Conservation (phyloP, 2,113 vertebrate species). For the Mungos mungo region DNA sequence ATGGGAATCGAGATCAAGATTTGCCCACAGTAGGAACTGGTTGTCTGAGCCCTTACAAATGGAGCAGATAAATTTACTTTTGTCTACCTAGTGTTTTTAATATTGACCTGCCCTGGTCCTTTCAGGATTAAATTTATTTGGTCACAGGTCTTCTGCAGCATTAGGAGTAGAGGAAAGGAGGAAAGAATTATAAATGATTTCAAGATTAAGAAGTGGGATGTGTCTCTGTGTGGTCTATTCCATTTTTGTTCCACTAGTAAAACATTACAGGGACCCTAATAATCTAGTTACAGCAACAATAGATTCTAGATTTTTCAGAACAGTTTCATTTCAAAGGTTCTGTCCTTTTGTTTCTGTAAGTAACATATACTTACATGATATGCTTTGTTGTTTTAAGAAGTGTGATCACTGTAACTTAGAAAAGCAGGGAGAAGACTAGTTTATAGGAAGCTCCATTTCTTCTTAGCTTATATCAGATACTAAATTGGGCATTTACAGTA, state of each 20-base stretch:
- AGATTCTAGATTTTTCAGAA: conserved; percentile 52
- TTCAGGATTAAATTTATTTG: conserved; percentile 48
- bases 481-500: conserved; percentile 34
- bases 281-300: conserved; percentile 35
- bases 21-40: not conserved
- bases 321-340: conserved; percentile 35
- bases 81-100: not conserved
- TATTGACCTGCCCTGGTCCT: not conserved
- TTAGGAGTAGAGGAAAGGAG: not conserved
- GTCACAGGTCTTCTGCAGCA: not conserved
- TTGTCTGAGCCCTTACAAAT: not conserved
- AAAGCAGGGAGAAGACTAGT: not conserved
- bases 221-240: conserved; percentile 37
- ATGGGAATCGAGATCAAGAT: not conserved
- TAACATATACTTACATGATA: conserved; percentile 9
- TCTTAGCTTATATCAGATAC: not conserved
- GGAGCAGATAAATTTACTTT: conserved; percentile 33
- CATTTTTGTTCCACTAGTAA: conserved; percentile 46
- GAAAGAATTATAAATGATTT: conserved; percentile 51
- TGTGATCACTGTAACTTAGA: conserved; percentile 44
- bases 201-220: conserved; percentile 25
- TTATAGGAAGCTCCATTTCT: not conserved
- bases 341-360: conserved; percentile 22
- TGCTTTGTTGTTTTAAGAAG: conserved; percentile 56
- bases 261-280: conserved; percentile 33